Evolutionary conservation across 2,797 vertebrate genomes (phyloP).

Genomic region (Acropternis orthonyx): DNA sequence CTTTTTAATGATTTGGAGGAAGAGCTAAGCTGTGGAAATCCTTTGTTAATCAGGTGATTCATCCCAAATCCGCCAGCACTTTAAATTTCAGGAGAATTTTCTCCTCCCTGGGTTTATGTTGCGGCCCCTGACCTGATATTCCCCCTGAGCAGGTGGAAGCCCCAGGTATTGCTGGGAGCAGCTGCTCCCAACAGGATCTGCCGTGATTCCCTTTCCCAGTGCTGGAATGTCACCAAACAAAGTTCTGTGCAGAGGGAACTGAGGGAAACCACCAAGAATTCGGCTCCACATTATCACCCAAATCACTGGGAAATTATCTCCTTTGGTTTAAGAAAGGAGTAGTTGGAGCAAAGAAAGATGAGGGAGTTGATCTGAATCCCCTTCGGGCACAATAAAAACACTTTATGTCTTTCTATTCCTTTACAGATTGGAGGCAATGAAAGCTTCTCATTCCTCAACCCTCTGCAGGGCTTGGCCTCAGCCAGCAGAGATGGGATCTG

Average conservation of each 20-base stretch:
- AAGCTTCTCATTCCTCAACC: neutral
- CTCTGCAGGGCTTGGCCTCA: neutral
- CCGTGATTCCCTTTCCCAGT: neutral
- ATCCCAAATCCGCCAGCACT: neutral
- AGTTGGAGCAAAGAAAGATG: neutral
- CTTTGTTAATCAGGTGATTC: neutral
- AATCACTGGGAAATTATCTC: slow-evolving; percentile 2
- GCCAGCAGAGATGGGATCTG: neutral
- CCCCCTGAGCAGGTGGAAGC: neutral
- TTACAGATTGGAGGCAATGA: neutral
- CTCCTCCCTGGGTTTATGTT: neutral
- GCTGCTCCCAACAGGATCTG: neutral
- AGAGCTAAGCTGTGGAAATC: neutral
- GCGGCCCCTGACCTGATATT: accelerated
- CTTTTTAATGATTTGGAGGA: neutral
- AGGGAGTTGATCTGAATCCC: slow-evolving; percentile 7
- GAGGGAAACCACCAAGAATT: slow-evolving; percentile 31
- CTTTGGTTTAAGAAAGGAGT: neutral
- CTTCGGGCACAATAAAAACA: slow-evolving; percentile 31
- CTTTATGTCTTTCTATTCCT: neutral
- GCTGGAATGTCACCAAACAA: neutral
- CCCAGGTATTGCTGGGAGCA: neutral
- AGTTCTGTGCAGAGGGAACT: neutral
- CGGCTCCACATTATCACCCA: neutral
- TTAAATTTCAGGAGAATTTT: neutral